Evolutionary conservation across 2,113 vertebrate species (phyloP), one percentile per base, ranked within the genome.

Genomic region (Cnemophilus loriae): DNA sequence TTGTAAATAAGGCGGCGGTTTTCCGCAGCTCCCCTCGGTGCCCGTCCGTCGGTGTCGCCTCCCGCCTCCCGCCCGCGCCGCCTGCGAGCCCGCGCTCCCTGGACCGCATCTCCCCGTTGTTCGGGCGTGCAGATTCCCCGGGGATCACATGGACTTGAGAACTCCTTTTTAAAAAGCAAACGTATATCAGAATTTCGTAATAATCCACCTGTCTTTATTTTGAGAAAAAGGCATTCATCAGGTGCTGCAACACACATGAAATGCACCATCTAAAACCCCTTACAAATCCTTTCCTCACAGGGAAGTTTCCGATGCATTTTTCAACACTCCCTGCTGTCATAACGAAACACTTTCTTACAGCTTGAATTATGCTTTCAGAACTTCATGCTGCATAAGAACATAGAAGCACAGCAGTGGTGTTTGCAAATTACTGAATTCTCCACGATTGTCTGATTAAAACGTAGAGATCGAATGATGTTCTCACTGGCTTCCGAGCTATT

Each of bases 251-350:
- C 49, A 23, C 67, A 17, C 39, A 5, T 9, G 39, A 78, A 87
- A 80, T 5, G 65, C 61, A 27, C 68, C 1, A 1, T 84, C 71
- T 80, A 22, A 95, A 90, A 35, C n/a, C 56, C 63, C 39, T 47
- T 22, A 26, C 2, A 5, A 55, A n/a, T 27, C 49, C 17, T 56
- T 76, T 61, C 71, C 56, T 60, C 33, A 19, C 55, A 10, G 59
- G 47, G 67, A 92, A 84, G 73, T 95, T 93, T 39, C 63, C 3
- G 15, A 52, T 53, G 65, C n/a, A 4, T 94, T 89, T 75, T 90
- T 79, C 91, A 83, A 6, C 55, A 7, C 77, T 95, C 91, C 59
- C 47, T 42, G 16, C 47, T 93, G 33, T 44, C 47, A 13, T 68
- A 89, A 46, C 68, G 89, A 44, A 82, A 63, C 39, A n/a, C 53